A percentile compares a stretch with the other conserved stretches of the same genome.
These are phyloP conservation scores for Uromys caudimaculatus DNA, from an alignment of 2,797 vertebrate genomes.

Conservation along the genomic window DNA sequence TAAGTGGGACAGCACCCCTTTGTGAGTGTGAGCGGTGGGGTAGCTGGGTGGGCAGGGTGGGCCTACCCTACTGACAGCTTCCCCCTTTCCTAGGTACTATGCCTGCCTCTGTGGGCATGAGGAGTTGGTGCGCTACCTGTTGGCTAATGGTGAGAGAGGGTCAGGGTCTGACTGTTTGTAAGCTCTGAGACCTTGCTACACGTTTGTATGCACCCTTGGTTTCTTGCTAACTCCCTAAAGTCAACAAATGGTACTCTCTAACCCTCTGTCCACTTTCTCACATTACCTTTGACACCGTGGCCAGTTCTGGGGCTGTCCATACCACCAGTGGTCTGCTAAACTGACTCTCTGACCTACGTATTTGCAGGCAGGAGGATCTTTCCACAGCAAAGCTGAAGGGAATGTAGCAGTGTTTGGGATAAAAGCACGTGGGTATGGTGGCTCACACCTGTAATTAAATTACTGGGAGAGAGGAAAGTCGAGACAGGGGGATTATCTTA, in stretches of 20 bases:
- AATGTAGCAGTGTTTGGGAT: background rate
- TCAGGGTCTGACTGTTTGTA: background rate
- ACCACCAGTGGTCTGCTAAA: background rate
- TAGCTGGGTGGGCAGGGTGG: background rate
- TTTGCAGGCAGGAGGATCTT: background rate
- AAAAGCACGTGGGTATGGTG: background rate
- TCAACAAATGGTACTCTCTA: too few relatives aligned
- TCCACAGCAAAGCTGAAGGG: background rate
- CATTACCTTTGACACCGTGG: background rate
- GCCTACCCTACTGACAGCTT: background rate
- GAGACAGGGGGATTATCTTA: background rate
- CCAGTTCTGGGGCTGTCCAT: background rate
- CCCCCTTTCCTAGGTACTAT: constrained; percentile 91
- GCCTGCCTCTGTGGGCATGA: constrained; percentile 98
- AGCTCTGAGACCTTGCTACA: background rate
- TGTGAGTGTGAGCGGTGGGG: constrained; percentile 90
- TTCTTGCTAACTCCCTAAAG: background rate
- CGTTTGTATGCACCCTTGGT: background rate
- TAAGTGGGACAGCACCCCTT: constrained; percentile 97
- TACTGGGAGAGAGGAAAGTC: background rate
- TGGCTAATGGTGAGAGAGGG: constrained; percentile 93
- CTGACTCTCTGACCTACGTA: background rate
- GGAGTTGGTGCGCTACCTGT: constrained; percentile 96
- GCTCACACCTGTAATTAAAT: background rate
- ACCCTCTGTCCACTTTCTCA: background rate